A percentile compares a stretch with the other conserved stretches of the same genome.
Evolutionary conservation across 2,888 invertebrate genomes (phyloP).

Genomic region (Tipula vernalis): DNA sequence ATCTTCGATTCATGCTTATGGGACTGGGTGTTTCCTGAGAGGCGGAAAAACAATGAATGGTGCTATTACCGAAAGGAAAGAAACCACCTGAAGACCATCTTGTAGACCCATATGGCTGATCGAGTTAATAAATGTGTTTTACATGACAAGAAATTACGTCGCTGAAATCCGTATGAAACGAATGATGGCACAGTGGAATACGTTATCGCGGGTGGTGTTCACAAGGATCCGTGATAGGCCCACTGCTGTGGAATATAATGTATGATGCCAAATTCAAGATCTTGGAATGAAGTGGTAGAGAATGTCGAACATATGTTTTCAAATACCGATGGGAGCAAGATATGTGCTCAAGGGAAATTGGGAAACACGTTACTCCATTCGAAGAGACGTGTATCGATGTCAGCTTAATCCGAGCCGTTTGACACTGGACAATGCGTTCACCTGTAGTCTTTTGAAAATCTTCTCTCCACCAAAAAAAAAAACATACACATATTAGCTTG

Average conservation of each 20-base stretch:
- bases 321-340: not conserved
- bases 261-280: too few species aligned
- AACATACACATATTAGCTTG: not conserved
- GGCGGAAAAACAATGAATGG: not conserved
- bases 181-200: not conserved
- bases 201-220: too few species aligned
- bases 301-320: not conserved
- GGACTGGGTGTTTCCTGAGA: not conserved
- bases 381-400: too few species aligned
- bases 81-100: too few species aligned
- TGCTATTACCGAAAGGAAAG: not conserved
- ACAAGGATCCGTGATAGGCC: not conserved
- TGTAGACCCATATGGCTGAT: too few species aligned
- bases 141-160: too few species aligned
- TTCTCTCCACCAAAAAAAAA: not conserved
- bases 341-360: not conserved
- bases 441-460: too few species aligned
- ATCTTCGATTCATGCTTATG: not conserved
- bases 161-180: too few species aligned
- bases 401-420: too few species aligned
- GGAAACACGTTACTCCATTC: too few species aligned
- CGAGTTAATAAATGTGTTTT: too few species aligned
- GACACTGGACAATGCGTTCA: too few species aligned
- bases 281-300: not conserved
- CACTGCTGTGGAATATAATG: not conserved